Conservation (phyloP, 2,113 vertebrate species). For the Hystrix cristata region DNA sequence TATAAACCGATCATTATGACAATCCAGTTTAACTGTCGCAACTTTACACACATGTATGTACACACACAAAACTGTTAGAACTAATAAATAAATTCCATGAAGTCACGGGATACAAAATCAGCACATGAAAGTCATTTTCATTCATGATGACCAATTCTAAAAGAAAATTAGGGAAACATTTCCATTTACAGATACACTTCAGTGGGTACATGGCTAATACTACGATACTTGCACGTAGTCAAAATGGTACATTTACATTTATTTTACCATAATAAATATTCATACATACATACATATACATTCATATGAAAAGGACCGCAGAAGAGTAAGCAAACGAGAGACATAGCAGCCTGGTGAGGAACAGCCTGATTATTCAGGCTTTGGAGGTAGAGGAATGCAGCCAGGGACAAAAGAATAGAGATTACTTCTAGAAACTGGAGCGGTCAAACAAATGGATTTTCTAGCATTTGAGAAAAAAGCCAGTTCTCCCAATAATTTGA, state of each 20-base stretch:
- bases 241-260: background rate
- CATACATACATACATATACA: background rate
- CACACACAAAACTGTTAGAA: background rate
- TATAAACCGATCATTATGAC: background rate
- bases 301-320: background rate
- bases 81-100: background rate
- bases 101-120: background rate
- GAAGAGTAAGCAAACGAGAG: background rate
- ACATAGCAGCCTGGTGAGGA: background rate
- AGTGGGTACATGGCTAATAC: background rate
- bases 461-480: background rate
- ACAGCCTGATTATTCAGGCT: background rate
- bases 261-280: background rate
- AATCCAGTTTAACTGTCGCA: background rate
- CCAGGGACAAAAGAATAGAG: background rate
- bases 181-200: background rate
- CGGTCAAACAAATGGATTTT: background rate
- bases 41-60: background rate
- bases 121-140: background rate
- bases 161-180: background rate
- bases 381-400: background rate
- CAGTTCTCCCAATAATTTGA: background rate
- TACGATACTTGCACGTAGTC: background rate
- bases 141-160: background rate
- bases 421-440: background rate